These are phyloP conservation scores for Lepus oiostolus DNA, from an alignment of 2,797 vertebrate species.

Conservation along the genomic window DNA sequence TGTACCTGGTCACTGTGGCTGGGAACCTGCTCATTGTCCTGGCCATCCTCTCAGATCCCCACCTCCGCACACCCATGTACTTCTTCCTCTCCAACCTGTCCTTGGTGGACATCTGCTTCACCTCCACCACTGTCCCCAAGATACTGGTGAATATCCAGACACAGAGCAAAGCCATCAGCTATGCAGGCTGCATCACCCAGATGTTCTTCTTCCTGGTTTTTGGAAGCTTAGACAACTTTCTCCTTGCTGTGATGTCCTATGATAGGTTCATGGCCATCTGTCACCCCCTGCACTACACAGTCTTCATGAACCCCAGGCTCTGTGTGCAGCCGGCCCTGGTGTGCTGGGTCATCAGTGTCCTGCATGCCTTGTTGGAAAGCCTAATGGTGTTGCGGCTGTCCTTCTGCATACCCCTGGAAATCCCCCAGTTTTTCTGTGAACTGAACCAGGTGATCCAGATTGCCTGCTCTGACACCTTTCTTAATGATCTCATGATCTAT, in stretches of 20 bases:
- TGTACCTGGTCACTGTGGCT: too few relatives aligned
- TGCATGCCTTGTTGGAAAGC: slow-evolving; percentile 7
- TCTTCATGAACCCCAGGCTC: neutral
- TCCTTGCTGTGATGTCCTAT: slow-evolving; percentile 26
- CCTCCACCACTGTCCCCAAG: too few relatives aligned
- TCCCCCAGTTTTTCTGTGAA: too few relatives aligned
- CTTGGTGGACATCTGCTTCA: too few relatives aligned
- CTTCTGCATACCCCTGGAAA: neutral
- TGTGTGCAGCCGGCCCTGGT: neutral
- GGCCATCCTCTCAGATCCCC: too few relatives aligned
- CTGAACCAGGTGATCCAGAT: too few relatives aligned
- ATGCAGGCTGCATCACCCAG: neutral
- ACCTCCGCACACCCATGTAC: too few relatives aligned
- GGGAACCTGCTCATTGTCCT: too few relatives aligned
- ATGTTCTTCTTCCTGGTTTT: slow-evolving; percentile 6
- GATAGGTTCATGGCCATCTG: slow-evolving; percentile 14
- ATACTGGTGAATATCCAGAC: neutral
- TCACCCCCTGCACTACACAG: neutral
- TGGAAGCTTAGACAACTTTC: neutral
- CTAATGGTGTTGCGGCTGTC: neutral
- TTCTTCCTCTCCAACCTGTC: too few relatives aligned
- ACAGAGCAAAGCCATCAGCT: too few relatives aligned
- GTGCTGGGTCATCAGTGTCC: neutral
- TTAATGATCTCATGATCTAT: too few relatives aligned
- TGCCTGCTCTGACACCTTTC: too few relatives aligned